Evolutionary conservation across 2,113 vertebrate species (phyloP).

Genomic region (Noctilio leporinus): DNA sequence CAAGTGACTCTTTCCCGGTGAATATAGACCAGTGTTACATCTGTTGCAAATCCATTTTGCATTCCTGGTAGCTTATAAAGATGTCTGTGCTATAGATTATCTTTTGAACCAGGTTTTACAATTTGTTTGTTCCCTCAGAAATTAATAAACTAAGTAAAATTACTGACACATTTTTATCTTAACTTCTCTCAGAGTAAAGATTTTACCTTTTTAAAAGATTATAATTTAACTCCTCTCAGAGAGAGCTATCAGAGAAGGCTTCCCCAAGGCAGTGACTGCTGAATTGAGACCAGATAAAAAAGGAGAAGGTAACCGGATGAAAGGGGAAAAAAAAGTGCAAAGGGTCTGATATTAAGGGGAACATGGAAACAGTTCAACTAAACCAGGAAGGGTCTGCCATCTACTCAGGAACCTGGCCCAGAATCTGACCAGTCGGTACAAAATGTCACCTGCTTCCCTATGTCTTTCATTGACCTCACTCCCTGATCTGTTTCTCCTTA

Average conservation of each 20-base stretch:
- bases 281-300: not conserved
- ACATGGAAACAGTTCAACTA: rapidly evolving
- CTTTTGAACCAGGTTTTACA: not conserved
- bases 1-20: not conserved
- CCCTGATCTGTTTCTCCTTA: rapidly evolving
- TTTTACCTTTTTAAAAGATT: not conserved
- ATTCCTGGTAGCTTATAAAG: no score
- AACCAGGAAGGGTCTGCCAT: rapidly evolving
- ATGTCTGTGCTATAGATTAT: not conserved
- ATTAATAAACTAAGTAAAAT: not conserved
- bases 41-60: no score
- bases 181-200: not conserved
- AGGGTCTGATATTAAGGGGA: not conserved
- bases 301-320: rapidly evolving
- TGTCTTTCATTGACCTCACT: not conserved
- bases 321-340: rapidly evolving
- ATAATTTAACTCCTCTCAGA: not conserved
- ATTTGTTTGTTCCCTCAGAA: no score
- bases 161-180: no score
- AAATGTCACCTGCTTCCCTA: rapidly evolving
- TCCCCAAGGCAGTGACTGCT: rapidly evolving
- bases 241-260: no score
- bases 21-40: no score
- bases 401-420: not conserved
- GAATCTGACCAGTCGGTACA: not conserved